phyloP scores from a whole-genome alignment of 2,888 invertebrate genomes.

The Eilema griseolum region DNA sequence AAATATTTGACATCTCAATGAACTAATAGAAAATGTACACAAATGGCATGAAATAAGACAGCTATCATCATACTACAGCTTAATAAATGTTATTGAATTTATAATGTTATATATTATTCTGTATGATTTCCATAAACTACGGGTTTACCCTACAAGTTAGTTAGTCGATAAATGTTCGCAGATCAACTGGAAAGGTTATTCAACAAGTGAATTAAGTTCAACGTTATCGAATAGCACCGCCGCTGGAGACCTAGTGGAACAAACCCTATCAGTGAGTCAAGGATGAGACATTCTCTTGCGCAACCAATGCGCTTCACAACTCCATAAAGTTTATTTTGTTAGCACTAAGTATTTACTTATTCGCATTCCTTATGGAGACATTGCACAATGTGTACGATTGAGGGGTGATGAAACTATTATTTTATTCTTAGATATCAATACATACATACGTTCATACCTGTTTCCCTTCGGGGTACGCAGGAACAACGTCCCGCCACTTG shows the following conservation, averaged over 20 bases:
- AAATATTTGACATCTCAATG: no score
- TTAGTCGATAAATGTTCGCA: neutral
- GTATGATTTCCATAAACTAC: neutral
- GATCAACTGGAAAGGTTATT: neutral
- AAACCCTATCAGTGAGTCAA: conserved; percentile 36
- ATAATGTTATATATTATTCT: no score
- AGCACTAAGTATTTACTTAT: conserved; percentile 10
- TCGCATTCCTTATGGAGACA: neutral
- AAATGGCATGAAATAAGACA: no score
- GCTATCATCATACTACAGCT: no score
- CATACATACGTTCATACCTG: no score
- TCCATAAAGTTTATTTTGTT: conserved; percentile 33
- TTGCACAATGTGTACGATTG: neutral
- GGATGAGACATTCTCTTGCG: conserved; percentile 45
- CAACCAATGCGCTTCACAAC: conserved; percentile 34
- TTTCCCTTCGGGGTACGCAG: no score
- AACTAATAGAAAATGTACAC: no score
- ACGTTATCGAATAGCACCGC: neutral
- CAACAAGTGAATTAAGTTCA: neutral
- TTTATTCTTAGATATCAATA: neutral
- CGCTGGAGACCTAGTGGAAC: conserved; percentile 1
- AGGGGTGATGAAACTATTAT: neutral
- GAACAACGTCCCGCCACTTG: no score
- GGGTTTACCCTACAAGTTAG: neutral
- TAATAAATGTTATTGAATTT: no score